Evolutionary conservation across 1,140 invertebrate genomes (phyloP).

Genomic region (Atta colombica): DNA sequence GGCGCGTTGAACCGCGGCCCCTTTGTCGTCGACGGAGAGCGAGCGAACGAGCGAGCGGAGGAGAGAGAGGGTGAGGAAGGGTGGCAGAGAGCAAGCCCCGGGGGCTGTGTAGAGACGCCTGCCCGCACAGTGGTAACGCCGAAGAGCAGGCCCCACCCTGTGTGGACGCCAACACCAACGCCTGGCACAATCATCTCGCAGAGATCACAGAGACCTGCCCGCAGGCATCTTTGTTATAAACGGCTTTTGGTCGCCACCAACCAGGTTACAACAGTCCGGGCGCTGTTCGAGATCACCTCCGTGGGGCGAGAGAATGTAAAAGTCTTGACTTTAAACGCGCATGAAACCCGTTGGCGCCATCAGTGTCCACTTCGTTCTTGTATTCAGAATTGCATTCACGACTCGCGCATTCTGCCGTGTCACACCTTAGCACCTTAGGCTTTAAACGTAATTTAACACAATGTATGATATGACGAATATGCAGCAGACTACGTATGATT

Average conservation of each 20-base stretch:
- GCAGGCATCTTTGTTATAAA: constrained; percentile 83
- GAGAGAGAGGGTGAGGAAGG: not conserved
- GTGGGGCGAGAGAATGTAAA: not conserved
- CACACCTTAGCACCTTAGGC: constrained; percentile 22
- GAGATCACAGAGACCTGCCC: constrained; percentile 81
- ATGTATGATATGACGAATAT: not conserved
- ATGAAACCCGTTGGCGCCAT: constrained; percentile 15
- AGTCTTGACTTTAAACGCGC: constrained; percentile 23
- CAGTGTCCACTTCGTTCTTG: constrained; percentile 22
- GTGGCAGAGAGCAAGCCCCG: constrained; percentile 66
- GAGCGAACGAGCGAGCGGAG: constrained; percentile 52
- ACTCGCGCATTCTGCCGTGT: constrained; percentile 26
- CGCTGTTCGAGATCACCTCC: constrained; percentile 40
- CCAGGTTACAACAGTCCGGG: constrained; percentile 52
- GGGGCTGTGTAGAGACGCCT: constrained; percentile 79
- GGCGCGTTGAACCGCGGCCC: constrained; percentile 85
- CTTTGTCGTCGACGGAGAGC: constrained; percentile 80
- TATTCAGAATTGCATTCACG: constrained; percentile 37
- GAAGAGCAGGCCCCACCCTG: constrained; percentile 71
- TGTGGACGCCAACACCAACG: constrained; percentile 66
- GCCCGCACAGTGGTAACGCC: constrained; percentile 73
- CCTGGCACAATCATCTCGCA: constrained; percentile 82
- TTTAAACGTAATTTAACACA: constrained; percentile 37
- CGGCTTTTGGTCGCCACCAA: constrained; percentile 71
- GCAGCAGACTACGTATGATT: not conserved